Percentiles rank a stretch among this genome's conserved stretches.
Evolutionary conservation across 2,113 vertebrate species (phyloP).

Genomic region (Pterocles burchelli): DNA sequence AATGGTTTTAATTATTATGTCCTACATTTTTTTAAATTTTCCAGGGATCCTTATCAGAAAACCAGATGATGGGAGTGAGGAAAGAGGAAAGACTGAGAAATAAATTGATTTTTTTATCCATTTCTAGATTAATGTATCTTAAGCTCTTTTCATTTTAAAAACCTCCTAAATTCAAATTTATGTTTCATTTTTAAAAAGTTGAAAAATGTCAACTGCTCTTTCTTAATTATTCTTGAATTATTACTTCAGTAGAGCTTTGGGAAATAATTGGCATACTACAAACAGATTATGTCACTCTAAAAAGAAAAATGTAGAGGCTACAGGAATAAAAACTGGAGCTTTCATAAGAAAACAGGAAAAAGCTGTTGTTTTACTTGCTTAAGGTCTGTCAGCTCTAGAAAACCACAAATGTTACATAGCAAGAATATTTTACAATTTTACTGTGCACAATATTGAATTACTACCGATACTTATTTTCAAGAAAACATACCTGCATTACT

Average conservation of each 20-base stretch:
- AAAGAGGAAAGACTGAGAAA: neutral
- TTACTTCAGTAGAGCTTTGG: neutral
- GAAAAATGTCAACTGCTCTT: neutral
- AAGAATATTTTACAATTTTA: neutral
- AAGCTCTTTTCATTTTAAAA: neutral
- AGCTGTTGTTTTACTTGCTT: neutral
- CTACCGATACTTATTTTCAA: neutral
- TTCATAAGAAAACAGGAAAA: neutral
- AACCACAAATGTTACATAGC: neutral
- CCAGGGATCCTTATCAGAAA: neutral
- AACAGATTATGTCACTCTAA: neutral
- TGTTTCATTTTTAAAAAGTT: neutral
- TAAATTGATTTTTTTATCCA: neutral
- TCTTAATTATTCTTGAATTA: neutral
- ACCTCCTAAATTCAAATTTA: neutral
- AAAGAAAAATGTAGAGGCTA: neutral
- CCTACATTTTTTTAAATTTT: neutral
- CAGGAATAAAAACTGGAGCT: neutral
- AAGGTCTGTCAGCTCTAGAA: neutral
- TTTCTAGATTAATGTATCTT: neutral
- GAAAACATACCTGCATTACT: neutral
- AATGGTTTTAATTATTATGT: neutral
- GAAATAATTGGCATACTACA: neutral
- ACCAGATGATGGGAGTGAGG: neutral
- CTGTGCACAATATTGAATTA: neutral